These are phyloP conservation scores for Stenodema calcarata DNA, from an alignment of 2,888 invertebrate species.

Conservation along the genomic window DNA sequence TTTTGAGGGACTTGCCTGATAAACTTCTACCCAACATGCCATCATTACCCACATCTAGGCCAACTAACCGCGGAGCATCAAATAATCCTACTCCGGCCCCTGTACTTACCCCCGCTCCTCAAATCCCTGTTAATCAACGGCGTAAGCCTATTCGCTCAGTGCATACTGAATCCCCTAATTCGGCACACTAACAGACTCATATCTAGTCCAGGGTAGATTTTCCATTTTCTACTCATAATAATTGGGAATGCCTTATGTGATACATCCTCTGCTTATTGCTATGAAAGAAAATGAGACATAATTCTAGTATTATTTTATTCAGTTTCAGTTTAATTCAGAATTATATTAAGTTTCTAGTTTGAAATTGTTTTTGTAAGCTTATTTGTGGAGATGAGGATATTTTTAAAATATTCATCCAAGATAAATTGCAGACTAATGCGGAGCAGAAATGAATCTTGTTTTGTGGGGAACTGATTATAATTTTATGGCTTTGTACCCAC, in stretches of 20 bases:
- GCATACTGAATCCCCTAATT: conserved; percentile 42
- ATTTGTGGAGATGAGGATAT: background rate
- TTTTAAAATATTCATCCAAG: background rate
- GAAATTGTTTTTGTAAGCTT: background rate
- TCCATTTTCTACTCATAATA: conserved; percentile 44
- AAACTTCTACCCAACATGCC: conserved; percentile 23
- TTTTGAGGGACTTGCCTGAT: conserved; percentile 40
- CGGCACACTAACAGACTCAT: conserved; percentile 48
- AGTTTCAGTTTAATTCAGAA: background rate
- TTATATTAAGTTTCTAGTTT: background rate
- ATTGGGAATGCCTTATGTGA: conserved; percentile 48
- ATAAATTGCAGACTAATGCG: background rate
- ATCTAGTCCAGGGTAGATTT: conserved; percentile 47
- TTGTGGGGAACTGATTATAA: background rate
- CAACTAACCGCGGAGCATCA: conserved; percentile 6
- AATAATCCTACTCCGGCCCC: conserved; percentile 38
- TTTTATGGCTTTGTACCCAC: background rate
- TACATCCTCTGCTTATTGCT: conserved; percentile 46
- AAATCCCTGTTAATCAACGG: conserved; percentile 45
- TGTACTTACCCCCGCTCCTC: conserved; percentile 42
- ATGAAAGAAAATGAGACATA: conserved; percentile 6
- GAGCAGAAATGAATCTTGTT: no score
- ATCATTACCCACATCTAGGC: conserved; percentile 10
- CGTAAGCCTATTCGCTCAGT: conserved; percentile 43
- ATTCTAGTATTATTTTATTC: conserved; percentile 35